phyloP scores from a whole-genome alignment of 1,140 invertebrate genomes.

The Pectinophora gossypiella region DNA sequence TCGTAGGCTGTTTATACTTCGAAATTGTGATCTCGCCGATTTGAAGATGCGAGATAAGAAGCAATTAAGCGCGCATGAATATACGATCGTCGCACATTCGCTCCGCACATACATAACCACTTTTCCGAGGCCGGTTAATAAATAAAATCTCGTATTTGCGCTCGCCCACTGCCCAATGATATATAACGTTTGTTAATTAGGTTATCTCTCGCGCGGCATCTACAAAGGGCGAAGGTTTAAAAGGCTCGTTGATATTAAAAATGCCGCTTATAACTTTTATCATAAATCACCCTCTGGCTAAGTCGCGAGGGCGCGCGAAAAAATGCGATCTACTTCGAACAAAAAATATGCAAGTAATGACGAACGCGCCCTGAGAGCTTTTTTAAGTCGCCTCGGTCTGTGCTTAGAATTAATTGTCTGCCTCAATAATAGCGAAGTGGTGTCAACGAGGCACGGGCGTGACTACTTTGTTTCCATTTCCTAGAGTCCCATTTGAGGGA shows the following conservation, averaged over 20 bases:
- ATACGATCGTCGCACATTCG: conserved; percentile 26
- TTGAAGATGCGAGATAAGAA: conserved; percentile 46
- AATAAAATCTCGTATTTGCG: conserved; percentile 61
- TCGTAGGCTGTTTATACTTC: conserved; percentile 22
- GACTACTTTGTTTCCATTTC: conserved; percentile 8
- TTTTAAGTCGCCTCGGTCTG: conserved; percentile 55
- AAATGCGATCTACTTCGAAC: conserved; percentile 51
- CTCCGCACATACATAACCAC: conserved; percentile 25
- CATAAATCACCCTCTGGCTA: conserved; percentile 68
- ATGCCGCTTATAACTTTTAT: conserved; percentile 67
- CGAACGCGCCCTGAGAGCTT: conserved; percentile 65
- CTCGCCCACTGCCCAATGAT: conserved; percentile 51
- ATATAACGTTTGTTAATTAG: conserved; percentile 73
- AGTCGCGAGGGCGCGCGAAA: conserved; percentile 57
- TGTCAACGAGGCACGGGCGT: conserved; percentile 20
- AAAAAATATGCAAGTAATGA: conserved; percentile 75
- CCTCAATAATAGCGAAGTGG: conserved; percentile 35
- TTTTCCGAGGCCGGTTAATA: conserved; percentile 43
- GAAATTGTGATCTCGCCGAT: conserved; percentile 40
- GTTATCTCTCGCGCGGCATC: conserved; percentile 68
- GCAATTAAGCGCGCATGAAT: conserved; percentile 45
- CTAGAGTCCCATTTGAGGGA: not conserved
- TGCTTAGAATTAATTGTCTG: conserved; percentile 64
- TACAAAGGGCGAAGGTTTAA: conserved; percentile 56
- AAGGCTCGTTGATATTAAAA: conserved; percentile 73